A percentile compares a stretch with the other conserved stretches of the same genome.
phyloP scores from a whole-genome alignment of 2,888 invertebrate species.

The Caenorhabditis imperialis region DNA sequence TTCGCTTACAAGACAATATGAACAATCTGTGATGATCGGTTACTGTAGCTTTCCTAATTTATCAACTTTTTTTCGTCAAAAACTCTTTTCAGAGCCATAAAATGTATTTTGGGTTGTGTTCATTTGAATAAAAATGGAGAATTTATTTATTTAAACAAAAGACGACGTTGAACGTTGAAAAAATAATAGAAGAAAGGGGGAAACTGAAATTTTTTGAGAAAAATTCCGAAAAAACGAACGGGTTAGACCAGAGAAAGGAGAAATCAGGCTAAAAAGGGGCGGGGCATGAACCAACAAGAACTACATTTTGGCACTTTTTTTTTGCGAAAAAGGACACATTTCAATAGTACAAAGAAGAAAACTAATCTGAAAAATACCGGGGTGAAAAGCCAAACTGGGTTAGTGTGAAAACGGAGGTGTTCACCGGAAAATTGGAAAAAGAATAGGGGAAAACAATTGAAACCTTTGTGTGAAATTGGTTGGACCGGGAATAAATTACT shows the following conservation, averaged over 20 bases:
- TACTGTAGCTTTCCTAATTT: slow-evolving; percentile 25
- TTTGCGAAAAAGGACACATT: neutral
- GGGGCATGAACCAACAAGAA: neutral
- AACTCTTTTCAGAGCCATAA: slow-evolving; percentile 18
- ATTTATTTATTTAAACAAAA: neutral
- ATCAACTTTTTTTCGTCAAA: neutral
- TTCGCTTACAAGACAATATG: neutral
- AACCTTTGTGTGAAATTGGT: too few species aligned
- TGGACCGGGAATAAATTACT: neutral
- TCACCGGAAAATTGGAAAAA: slow-evolving; percentile 5
- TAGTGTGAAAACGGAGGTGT: neutral
- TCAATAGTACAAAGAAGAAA: slow-evolving; percentile 1
- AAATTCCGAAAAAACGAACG: slow-evolving; percentile 15
- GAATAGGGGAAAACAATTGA: neutral
- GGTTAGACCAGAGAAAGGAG: neutral
- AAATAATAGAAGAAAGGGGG: neutral
- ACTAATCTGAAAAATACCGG: slow-evolving; percentile 9
- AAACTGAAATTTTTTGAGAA: slow-evolving; percentile 7
- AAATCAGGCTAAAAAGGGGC: neutral
- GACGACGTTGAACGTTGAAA: slow-evolving; percentile 16
- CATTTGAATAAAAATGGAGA: slow-evolving; percentile 8
- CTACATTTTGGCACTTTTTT: neutral
- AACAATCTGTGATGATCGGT: slow-evolving; percentile 26
- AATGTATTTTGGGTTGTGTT: slow-evolving; percentile 17
- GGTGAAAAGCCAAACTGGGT: neutral